Conservation (phyloP, 2,113 vertebrate species). For the Strix uralensis region DNA sequence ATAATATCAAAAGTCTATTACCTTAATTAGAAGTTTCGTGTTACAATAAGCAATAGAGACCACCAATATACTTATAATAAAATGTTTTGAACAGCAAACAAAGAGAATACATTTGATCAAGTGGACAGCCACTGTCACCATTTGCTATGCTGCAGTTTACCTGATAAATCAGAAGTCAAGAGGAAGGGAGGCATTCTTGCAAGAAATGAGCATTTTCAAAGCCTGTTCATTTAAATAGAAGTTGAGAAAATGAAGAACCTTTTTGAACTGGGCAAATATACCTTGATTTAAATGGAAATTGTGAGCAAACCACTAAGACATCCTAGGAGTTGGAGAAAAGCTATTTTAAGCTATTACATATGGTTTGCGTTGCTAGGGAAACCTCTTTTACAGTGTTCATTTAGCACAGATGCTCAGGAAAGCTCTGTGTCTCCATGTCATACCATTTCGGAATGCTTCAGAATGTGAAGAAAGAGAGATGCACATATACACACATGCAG, state of each 20-base stretch:
- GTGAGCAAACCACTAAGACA: constrained; percentile 24
- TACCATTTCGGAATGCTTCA: background rate
- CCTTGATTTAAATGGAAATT: constrained; percentile 41
- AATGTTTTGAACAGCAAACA: background rate
- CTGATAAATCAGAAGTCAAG: background rate
- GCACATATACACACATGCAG: background rate
- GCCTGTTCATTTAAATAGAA: background rate
- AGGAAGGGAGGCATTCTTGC: background rate
- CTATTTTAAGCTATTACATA: constrained; percentile 68
- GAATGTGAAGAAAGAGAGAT: background rate
- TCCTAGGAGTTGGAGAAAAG: constrained; percentile 45
- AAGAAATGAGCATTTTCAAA: constrained; percentile 2
- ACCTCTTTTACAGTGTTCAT: constrained; percentile 41
- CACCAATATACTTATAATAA: background rate
- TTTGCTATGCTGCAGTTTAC: background rate
- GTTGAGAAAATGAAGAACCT: background rate
- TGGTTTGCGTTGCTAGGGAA: constrained; percentile 69
- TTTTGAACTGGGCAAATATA: constrained; percentile 1
- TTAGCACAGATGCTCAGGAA: constrained; percentile 55
- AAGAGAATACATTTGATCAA: background rate
- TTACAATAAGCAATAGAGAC: background rate
- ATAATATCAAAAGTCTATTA: background rate
- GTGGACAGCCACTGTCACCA: background rate
- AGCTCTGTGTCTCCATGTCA: constrained; percentile 39
- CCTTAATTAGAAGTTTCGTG: background rate